Evolutionary conservation across 2,888 invertebrate genomes (phyloP).

Genomic region (Sesia bembeciformis): DNA sequence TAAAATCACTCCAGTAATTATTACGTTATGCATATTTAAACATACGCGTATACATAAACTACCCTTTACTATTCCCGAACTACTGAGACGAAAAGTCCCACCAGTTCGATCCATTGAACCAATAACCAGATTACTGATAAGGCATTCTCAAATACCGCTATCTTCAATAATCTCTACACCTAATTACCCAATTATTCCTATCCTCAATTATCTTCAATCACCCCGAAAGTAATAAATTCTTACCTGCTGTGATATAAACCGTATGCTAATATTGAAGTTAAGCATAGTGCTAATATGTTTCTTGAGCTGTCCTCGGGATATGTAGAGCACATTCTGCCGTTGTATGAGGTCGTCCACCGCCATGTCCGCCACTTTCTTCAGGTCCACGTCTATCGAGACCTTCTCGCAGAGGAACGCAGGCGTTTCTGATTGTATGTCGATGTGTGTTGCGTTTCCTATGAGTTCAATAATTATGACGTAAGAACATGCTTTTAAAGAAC

Average conservation of each 20-base stretch:
- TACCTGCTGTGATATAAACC: constrained; percentile 93
- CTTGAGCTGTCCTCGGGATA: constrained; percentile 89
- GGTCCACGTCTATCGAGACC: constrained; percentile 90
- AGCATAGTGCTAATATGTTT: constrained; percentile 94
- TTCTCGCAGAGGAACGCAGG: constrained; percentile 95
- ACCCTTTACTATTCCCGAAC: too few relatives aligned
- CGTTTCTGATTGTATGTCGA: constrained; percentile 80
- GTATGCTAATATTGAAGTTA: constrained; percentile 90
- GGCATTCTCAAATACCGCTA: too few relatives aligned
- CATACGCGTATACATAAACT: too few relatives aligned
- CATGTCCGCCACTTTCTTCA: constrained; percentile 92
- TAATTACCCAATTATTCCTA: neutral
- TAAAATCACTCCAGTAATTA: too few relatives aligned
- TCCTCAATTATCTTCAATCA: neutral
- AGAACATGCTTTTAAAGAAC: too few relatives aligned
- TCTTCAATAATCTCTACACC: too few relatives aligned
- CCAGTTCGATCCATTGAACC: too few relatives aligned
- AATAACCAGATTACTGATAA: too few relatives aligned
- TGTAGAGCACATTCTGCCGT: constrained; percentile 88
- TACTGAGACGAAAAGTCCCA: too few relatives aligned
- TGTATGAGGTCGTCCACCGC: constrained; percentile 89
- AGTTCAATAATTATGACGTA: too few relatives aligned
- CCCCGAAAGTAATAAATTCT: neutral
- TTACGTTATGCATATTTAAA: too few relatives aligned
- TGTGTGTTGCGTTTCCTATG: constrained; percentile 23